Conservation (phyloP, 1,140 invertebrate species). For the Bathynomus jamesi region DNA sequence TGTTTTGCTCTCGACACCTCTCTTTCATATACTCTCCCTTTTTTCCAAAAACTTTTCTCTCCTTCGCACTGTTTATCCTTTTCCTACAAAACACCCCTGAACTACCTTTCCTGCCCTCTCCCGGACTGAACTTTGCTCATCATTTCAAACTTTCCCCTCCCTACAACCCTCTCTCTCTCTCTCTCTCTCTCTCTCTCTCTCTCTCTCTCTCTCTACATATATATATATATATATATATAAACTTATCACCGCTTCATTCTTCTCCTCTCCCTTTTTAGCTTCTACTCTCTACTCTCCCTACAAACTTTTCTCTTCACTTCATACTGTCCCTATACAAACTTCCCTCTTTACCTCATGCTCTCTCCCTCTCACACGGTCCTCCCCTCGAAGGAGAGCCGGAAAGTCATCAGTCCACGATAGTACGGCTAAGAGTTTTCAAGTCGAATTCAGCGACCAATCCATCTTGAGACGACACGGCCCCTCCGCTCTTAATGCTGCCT, state of each 20-base stretch:
- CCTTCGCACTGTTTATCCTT: too few relatives aligned
- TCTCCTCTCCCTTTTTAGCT: background rate
- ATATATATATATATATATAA: background rate
- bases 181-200: background rate
- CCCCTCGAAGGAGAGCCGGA: conserved; percentile 10
- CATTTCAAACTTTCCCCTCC: too few relatives aligned
- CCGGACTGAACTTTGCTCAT: too few relatives aligned
- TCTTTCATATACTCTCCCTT: too few relatives aligned
- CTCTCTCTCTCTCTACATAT: background rate
- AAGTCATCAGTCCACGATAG: conserved; percentile 30
- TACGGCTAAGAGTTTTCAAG: conserved; percentile 28
- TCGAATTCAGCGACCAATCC: conserved; percentile 28
- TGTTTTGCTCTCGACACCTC: too few relatives aligned
- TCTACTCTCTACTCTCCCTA: background rate
- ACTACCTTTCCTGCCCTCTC: too few relatives aligned
- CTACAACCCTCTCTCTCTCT: too few relatives aligned
- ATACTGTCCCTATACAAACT: background rate
- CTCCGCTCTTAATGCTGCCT: background rate
- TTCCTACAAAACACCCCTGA: too few relatives aligned
- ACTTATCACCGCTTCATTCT: background rate
- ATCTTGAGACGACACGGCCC: conserved; percentile 27
- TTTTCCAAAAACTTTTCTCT: too few relatives aligned
- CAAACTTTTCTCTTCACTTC: background rate
- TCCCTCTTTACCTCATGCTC: background rate
- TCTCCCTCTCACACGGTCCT: background rate